phyloP scores from a whole-genome alignment of 2,113 vertebrate species.

The Pandion haliaetus region DNA sequence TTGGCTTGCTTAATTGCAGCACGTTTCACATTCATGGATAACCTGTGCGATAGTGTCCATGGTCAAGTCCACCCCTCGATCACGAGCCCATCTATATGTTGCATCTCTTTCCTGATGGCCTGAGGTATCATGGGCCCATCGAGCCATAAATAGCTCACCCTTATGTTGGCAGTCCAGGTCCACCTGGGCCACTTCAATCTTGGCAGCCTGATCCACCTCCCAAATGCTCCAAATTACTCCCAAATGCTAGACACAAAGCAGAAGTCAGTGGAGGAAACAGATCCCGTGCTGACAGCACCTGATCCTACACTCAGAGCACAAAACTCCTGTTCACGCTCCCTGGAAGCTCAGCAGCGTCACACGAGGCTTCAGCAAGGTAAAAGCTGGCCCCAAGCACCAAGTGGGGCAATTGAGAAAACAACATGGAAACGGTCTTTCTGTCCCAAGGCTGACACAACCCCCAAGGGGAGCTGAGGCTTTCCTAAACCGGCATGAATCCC shows the following conservation, averaged over 20 bases:
- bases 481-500: background rate
- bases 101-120: too few species aligned
- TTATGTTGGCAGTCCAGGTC: too few species aligned
- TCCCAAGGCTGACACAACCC: background rate
- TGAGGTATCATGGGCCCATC: too few species aligned
- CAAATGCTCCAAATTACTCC: too few species aligned
- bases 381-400: background rate
- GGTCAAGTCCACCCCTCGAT: too few species aligned
- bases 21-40: too few species aligned
- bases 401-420: background rate
- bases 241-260: background rate
- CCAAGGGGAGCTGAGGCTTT: background rate
- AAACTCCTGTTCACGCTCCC: background rate
- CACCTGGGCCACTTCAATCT: too few species aligned
- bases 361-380: background rate
- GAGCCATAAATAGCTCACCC: too few species aligned
- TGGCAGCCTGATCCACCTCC: too few species aligned
- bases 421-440: background rate
- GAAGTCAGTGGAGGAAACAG: background rate
- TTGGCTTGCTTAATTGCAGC: too few species aligned
- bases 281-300: background rate
- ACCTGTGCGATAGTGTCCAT: too few species aligned
- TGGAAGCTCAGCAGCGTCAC: background rate
- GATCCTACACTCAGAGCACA: background rate
- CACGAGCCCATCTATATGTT: too few species aligned